These are phyloP conservation scores for Ormyrus nitidulus DNA, from an alignment of 2,888 invertebrate genomes.

Conservation along the genomic window DNA sequence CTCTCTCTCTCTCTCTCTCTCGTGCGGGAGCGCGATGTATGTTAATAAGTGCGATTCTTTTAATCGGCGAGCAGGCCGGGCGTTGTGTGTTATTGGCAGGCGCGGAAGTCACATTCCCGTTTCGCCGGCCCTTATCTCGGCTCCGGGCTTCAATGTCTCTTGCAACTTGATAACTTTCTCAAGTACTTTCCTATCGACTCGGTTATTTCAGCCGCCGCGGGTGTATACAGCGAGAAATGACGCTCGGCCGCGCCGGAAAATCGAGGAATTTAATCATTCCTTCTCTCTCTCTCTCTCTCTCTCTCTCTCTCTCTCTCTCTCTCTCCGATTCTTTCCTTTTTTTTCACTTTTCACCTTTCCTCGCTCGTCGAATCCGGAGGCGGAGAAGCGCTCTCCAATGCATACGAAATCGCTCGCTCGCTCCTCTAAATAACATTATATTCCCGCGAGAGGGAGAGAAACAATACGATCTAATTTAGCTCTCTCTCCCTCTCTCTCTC, in stretches of 20 bases:
- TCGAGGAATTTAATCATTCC: background rate
- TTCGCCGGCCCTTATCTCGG: no score
- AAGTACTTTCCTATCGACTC: background rate
- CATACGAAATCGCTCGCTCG: background rate
- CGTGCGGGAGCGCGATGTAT: background rate
- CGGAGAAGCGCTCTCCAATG: background rate
- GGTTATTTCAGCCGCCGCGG: background rate
- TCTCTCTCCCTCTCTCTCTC: background rate
- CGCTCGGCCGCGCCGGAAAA: no score
- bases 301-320: background rate
- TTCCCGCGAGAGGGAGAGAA: background rate
- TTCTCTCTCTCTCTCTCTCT: background rate
- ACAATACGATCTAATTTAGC: constrained; percentile 17
- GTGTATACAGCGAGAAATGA: no score
- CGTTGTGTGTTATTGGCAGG: no score
- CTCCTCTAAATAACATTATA: constrained; percentile 12
- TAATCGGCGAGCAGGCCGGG: no score
- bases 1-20: background rate
- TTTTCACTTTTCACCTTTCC: background rate
- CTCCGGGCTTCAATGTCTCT: background rate
- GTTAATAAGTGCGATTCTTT: no score
- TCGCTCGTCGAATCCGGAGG: background rate
- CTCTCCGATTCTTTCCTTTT: background rate
- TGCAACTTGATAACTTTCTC: background rate
- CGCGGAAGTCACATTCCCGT: no score